Base-by-base conservation (phyloP, 2,113 vertebrate genomes). In the Neofelis nebulosa region DNA sequence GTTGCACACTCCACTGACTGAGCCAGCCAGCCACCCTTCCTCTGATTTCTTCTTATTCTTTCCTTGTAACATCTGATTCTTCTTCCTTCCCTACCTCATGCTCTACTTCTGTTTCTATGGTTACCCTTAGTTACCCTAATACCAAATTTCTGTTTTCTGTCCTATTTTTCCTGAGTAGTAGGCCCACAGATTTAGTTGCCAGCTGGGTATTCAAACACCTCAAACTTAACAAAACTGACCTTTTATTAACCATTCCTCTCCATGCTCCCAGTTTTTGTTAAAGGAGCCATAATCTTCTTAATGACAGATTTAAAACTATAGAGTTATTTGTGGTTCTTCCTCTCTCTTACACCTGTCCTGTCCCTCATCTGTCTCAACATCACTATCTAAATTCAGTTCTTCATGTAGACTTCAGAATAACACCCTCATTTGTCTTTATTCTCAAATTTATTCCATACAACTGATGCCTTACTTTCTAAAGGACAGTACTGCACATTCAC, bases 391-490 rank as follows among this genome's bases (percentile, higher is more conserved):
- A 79, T 74, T 93, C 5, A 81, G 7, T 52, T 94, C 79, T 63
- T 87, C 19, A 14, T 94, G 36, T n/a, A 50, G 27, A 74, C 14
- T 88, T 89, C 16, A 63, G 10, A 91, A 52, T 85, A 50, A 38
- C 81, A 61, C 18, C 11, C 12, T 94, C 48, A 66, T 68, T 86
- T 81, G 79, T 52, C n/a, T 74, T 0, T 50, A 29, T 52, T 82
- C 27, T 92, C 21, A 76, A 65, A 33, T 87, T 45, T 91, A 68
- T 38, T n/a, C 52, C 21, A 36, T 68, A 38, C 23, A 48, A 8
- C 18, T 94, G 38, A 81, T 88, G 27, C 74, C 78, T n/a, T 68
- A 65, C 27, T 92, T 83, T 85, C n/a, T 95, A 13, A 88, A 92
- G 63, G 27, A n/a, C 15, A 55, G 7, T 68, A 66, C n/a, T 85